Evolutionary conservation across 2,888 invertebrate genomes (phyloP).

Genomic region (Omphaloscelis lunosa): DNA sequence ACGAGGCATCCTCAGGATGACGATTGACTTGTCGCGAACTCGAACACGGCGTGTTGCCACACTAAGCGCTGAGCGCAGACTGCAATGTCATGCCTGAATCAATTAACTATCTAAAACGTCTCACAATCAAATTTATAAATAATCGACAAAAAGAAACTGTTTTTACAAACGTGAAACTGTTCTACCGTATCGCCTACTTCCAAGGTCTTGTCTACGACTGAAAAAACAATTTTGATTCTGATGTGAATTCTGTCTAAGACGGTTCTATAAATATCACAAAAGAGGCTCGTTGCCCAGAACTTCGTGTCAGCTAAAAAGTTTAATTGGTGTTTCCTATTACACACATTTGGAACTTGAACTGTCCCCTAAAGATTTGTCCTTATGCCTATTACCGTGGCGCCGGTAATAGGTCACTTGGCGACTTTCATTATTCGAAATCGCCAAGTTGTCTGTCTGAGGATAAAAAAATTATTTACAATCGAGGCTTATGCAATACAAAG

Average conservation of each 20-base stretch:
- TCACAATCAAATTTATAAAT: neutral
- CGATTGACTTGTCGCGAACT: too few species aligned
- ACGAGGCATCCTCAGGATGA: too few species aligned
- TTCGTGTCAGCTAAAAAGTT: constrained; percentile 27
- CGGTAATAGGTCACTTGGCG: constrained; percentile 15
- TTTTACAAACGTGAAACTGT: neutral
- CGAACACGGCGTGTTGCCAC: too few species aligned
- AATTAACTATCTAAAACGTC: too few species aligned
- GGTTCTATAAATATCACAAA: neutral
- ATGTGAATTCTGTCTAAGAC: neutral
- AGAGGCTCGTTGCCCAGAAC: constrained; percentile 4
- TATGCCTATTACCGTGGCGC: constrained; percentile 17
- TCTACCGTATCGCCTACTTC: neutral
- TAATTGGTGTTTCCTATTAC: constrained; percentile 27
- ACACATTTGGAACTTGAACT: constrained; percentile 18
- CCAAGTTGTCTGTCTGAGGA: neutral
- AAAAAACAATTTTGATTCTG: neutral
- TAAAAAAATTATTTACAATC: constrained; percentile 1
- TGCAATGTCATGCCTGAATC: too few species aligned
- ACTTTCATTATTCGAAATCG: constrained; percentile 6
- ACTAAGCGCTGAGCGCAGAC: too few species aligned
- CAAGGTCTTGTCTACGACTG: neutral
- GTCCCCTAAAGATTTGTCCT: constrained; percentile 10
- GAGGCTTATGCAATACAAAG: neutral
- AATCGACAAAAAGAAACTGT: neutral